Base-by-base conservation (phyloP, 2,797 vertebrate genomes). In the Onychomys arenicola region DNA sequence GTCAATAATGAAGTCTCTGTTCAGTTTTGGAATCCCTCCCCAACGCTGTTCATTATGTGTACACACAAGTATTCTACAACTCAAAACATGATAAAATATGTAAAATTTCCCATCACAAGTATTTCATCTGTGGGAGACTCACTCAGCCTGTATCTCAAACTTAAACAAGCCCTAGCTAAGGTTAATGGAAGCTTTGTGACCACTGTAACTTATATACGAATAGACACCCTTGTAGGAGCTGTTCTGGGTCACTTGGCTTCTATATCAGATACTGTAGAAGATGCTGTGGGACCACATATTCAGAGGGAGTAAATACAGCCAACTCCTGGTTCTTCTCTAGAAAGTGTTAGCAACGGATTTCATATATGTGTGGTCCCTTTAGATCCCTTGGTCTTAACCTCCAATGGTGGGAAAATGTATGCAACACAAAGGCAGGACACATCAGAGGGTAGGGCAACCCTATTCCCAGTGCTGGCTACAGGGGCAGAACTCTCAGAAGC, bases 151-250 rank as follows among this genome's bases (percentile, higher is more conserved):
- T 6, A 8, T 46, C 40, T n/a, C 78, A 73, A 40, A 43, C 12
- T 16, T 59, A 25, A 37, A 5, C 3, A 37, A 80, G 19, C 37
- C 32, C 46, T 11, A 29, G 32, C n/a, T 29, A n/a, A 7, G 0
- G 9, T 4, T 29, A 2, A 4, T 2, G 0, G 6, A 67, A 2
- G 37, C 27, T 2, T 32, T 3, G 5, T 40, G 75, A 55, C 23
- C 0, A 11, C 2, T 0, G 25, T 12, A 16, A 19, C 9, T 34
- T 3, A 0, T 9, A 12, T 0, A 1, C 19, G 9, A 11, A 23
- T 4, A 19, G 9, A 0, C 1, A 4, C 13, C 43, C 12, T 37
- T 0, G 0, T 6, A 17, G 16, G 46, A 5, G 27, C 3, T 1
- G 5, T 40, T 69, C 0, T 3, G 12, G 9, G 6, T 6, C n/a